Evolutionary conservation across 2,797 vertebrate species (phyloP), one percentile per base, ranked within the genome.

Genomic region (Rachycentron canadum): DNA sequence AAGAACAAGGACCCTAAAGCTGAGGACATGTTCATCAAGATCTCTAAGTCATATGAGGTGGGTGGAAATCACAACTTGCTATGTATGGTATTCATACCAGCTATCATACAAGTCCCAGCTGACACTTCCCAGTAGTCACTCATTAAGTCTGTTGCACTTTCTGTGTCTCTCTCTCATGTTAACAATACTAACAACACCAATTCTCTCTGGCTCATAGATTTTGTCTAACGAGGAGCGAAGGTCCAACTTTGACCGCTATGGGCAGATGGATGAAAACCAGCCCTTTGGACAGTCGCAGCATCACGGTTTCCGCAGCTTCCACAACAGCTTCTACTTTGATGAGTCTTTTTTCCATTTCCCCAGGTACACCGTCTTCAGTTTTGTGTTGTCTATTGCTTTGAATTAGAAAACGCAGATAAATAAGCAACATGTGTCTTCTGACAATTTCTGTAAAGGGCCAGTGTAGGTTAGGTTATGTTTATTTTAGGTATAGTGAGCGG

Each of bases 31-130:
- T 99, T 99, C 90, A 99, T 99, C 86, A 97, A 97, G 90, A 95
- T 99, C 66, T 96, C 96, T 55, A 99, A 99, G 70, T 97, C 98
- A 16, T 99, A 99, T 0, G 97, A 99, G 97, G 98, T 99, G 92
- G 12, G 82, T 81, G n/a, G 21, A 66, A 47, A 76, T 59, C 38
- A 45, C n/a, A 50, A 41, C 23, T 58, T 16, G n/a, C n/a, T n/a
- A n/a, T n/a, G n/a, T n/a, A 43, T 32, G 3, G 32, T 32, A 32
- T 32, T 32, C 21, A 9, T 25, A 2, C 7, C 40, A 1, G 12
- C 23, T 55, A 28, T 45, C 6, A 50, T 30, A 19, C 9, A 41
- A 19, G 2, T 11, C 40, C 1, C 19, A 65, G 57, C 38, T 47
- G 63, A 55, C 14, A 23, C 23, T 9, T 47, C 11, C 41, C 6